Evolutionary conservation across 2,113 vertebrate species (phyloP).

Genomic region (Syngnathoides biaculeatus): DNA sequence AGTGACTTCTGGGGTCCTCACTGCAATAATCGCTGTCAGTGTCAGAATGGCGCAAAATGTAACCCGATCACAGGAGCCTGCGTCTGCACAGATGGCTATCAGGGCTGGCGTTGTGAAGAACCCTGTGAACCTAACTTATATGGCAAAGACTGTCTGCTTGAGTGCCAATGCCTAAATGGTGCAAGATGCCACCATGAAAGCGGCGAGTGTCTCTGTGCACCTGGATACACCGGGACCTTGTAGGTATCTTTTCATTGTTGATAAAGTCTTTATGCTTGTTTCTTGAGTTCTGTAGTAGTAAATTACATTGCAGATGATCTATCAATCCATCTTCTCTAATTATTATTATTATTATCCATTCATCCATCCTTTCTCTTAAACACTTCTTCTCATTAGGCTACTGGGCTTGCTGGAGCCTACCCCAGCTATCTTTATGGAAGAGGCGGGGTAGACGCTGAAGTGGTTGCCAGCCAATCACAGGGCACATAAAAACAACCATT

Average conservation of each 20-base stretch:
- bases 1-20: slow-evolving; percentile 91
- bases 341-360: no score
- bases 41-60: slow-evolving; percentile 86
- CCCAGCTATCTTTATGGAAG: no score
- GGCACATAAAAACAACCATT: no score
- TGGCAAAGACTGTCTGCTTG: slow-evolving; percentile 84
- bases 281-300: neutral
- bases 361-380: no score
- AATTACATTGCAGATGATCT: neutral
- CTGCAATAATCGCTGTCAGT: slow-evolving; percentile 92
- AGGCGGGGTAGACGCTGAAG: no score
- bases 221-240: slow-evolving; percentile 86
- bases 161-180: slow-evolving; percentile 83
- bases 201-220: slow-evolving; percentile 85
- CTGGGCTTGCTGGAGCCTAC: no score
- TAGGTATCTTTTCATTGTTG: slow-evolving; percentile 64
- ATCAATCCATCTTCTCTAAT: neutral
- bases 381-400: no score
- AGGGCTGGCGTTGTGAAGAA: slow-evolving; percentile 92
- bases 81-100: slow-evolving; percentile 86
- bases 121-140: slow-evolving; percentile 76
- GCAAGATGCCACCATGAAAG: slow-evolving; percentile 87
- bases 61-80: slow-evolving; percentile 93
- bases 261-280: neutral
- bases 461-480: no score